Percentiles rank a stretch among this genome's conserved stretches.
Evolutionary conservation across 2,113 vertebrate species (phyloP).

Genomic region (Hyperoodon ampullatus): DNA sequence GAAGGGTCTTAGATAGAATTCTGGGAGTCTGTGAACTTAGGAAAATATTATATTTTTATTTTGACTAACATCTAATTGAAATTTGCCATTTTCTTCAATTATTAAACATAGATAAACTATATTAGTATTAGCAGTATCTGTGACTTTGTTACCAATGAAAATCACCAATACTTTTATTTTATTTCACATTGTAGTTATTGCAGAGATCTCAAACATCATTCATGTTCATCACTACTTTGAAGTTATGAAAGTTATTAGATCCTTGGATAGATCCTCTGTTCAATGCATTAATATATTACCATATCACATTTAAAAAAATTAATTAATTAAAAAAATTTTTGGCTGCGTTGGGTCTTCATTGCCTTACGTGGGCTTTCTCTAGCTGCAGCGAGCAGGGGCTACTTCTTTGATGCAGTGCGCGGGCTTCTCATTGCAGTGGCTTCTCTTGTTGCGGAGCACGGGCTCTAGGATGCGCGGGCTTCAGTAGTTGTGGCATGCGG

Average conservation of each 20-base stretch:
- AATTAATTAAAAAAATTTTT: no score
- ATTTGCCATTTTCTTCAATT: not conserved
- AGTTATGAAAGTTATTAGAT: constrained; percentile 15
- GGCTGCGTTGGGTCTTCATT: no score
- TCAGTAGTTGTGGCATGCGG: no score
- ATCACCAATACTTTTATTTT: not conserved
- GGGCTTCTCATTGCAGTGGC: no score
- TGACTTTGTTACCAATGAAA: constrained; percentile 23
- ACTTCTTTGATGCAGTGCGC: no score
- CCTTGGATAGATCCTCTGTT: not conserved
- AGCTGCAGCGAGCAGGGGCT: no score
- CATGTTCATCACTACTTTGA: not conserved
- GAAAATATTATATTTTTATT: constrained; percentile 37
- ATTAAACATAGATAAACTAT: not conserved
- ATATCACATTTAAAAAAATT: not conserved
- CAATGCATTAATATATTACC: not conserved
- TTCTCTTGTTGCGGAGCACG: no score
- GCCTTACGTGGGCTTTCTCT: no score
- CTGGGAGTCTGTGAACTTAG: not conserved
- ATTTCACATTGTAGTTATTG: not conserved
- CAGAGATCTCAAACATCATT: not conserved
- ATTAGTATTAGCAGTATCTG: not conserved
- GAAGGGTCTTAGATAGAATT: constrained; percentile 44
- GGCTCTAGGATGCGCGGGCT: no score
- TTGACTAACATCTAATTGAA: constrained; percentile 6